Conservation (phyloP, 1,140 invertebrate species). For the Vanessa tameamea region DNA sequence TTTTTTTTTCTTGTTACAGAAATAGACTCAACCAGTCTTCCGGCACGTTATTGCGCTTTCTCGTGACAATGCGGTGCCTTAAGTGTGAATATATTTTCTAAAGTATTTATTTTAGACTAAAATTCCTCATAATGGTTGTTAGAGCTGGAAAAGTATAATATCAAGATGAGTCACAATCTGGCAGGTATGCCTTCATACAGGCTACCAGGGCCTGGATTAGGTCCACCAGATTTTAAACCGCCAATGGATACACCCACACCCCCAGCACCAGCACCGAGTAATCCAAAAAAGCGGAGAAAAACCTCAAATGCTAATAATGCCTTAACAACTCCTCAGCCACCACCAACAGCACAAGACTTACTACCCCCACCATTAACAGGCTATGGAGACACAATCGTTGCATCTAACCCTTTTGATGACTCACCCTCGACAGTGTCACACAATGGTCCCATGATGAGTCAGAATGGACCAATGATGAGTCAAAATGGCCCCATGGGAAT, state of each 20-base stretch:
- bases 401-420: conserved; percentile 97
- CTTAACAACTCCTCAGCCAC: conserved; percentile 80
- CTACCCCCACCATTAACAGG: conserved; percentile 91
- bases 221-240: conserved; percentile 83
- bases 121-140: conserved; percentile 63
- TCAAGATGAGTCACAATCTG: conserved; percentile 85
- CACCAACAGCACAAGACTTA: conserved; percentile 86
- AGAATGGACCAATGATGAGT: conserved; percentile 81
- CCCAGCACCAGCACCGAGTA: conserved; percentile 82
- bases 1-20: conserved; percentile 73
- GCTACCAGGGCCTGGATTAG: conserved; percentile 84
- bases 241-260: conserved; percentile 82
- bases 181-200: conserved; percentile 85
- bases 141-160: conserved; percentile 67
- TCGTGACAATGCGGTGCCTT: conserved; percentile 74
- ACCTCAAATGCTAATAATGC: conserved; percentile 83
- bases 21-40: conserved; percentile 75
- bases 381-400: conserved; percentile 96
- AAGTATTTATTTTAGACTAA: conserved; percentile 47
- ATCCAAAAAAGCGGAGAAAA: conserved; percentile 86
- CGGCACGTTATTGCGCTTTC: conserved; percentile 71
- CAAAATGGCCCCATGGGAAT: conserved; percentile 82
- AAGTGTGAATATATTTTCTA: conserved; percentile 59
- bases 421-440: conserved; percentile 85
- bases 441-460: conserved; percentile 83